These are phyloP conservation scores for Lapara coniferarum DNA, from an alignment of 2,888 invertebrate species.

Conservation along the genomic window DNA sequence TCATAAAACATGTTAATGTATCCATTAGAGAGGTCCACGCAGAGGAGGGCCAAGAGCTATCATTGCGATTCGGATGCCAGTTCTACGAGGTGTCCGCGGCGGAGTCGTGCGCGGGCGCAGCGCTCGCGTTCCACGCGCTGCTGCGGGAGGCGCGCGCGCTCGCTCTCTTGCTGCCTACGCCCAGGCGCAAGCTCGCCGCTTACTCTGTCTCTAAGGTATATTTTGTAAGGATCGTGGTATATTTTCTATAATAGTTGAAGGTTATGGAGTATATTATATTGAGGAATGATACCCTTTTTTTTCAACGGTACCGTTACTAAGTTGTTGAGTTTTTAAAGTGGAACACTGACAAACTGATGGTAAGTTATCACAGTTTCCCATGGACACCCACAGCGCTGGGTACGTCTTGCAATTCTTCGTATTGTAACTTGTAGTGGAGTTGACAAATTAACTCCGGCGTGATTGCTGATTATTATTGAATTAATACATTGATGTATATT, in stretches of 20 bases:
- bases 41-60: slow-evolving; percentile 90
- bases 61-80: slow-evolving; percentile 89
- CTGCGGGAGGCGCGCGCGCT: slow-evolving; percentile 89
- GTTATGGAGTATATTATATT: no score
- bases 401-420: no score
- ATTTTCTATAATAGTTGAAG: not conserved
- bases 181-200: slow-evolving; percentile 89
- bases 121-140: slow-evolving; percentile 90
- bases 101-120: slow-evolving; percentile 91
- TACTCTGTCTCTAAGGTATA: slow-evolving; percentile 90
- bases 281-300: not conserved
- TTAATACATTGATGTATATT: no score
- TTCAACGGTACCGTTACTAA: not conserved
- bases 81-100: slow-evolving; percentile 95
- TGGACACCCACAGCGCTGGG: no score
- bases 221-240: not conserved
- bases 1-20: not conserved
- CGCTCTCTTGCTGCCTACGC: slow-evolving; percentile 86
- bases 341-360: no score
- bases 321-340: no score
- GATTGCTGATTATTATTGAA: no score
- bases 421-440: no score
- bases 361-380: no score
- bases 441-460: no score
- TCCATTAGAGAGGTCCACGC: slow-evolving; percentile 88